Conservation (phyloP, 1,140 invertebrate species). For the Rhyzopertha dominica region DNA sequence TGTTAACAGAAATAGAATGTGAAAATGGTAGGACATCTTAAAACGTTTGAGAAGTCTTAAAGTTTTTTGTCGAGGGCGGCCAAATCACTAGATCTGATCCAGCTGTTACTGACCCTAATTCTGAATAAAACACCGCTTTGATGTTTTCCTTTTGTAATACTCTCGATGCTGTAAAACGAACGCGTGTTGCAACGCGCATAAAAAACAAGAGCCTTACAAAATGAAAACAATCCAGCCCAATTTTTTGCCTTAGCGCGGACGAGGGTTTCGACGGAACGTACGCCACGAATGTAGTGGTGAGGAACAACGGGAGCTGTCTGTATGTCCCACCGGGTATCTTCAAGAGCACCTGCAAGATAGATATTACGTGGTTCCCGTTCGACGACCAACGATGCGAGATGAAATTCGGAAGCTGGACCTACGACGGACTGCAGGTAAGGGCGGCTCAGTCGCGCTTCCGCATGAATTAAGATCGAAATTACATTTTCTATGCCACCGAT, state of each 20-base stretch:
- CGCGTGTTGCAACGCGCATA: not conserved
- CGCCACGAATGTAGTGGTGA: constrained; percentile 95
- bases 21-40: too few relatives aligned
- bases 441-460: too few relatives aligned
- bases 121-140: too few relatives aligned
- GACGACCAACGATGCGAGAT: constrained; percentile 96
- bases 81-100: too few relatives aligned
- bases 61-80: too few relatives aligned
- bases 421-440: constrained; percentile 84
- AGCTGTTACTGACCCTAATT: too few relatives aligned
- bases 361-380: constrained; percentile 99
- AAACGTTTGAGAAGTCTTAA: too few relatives aligned
- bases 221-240: constrained; percentile 9
- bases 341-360: constrained; percentile 98
- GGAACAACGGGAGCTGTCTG: constrained; percentile 89
- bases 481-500: too few relatives aligned
- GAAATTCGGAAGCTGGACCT: constrained; percentile 95
- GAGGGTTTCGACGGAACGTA: constrained; percentile 96
- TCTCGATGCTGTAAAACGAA: not conserved
- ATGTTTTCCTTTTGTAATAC: too few relatives aligned
- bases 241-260: constrained; percentile 75
- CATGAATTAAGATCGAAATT: too few relatives aligned
- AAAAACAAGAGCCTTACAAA: not conserved
- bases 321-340: constrained; percentile 98
- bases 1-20: too few relatives aligned